phyloP scores from a whole-genome alignment of 1,140 invertebrate genomes.

The Tetragonula clypearis region DNA sequence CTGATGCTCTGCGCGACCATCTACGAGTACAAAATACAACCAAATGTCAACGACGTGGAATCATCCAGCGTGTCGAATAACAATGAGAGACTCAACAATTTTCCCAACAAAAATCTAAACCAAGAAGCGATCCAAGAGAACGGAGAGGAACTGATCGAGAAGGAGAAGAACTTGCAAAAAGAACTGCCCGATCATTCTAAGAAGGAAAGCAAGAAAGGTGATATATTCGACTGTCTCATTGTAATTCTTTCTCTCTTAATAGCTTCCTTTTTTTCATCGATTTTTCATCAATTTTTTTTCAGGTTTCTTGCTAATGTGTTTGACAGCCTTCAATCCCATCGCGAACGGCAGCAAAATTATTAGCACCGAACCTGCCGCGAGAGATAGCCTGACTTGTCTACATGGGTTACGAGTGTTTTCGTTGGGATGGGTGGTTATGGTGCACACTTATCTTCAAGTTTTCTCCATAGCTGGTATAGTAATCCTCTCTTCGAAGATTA shows the following conservation, averaged over 20 bases:
- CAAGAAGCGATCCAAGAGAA: slow-evolving; percentile 71
- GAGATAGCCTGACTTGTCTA: slow-evolving; percentile 88
- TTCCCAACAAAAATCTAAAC: slow-evolving; percentile 74
- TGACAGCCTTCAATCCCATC: slow-evolving; percentile 85
- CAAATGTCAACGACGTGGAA: slow-evolving; percentile 70
- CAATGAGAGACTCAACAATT: slow-evolving; percentile 76
- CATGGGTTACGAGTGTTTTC: slow-evolving; percentile 93
- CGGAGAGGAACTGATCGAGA: slow-evolving; percentile 77
- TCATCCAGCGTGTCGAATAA: slow-evolving; percentile 74
- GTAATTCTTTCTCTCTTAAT: not conserved
- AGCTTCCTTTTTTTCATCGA: not conserved
- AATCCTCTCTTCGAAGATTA: not conserved
- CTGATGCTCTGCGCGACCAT: slow-evolving; percentile 84
- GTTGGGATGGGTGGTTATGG: slow-evolving; percentile 95
- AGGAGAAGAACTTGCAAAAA: slow-evolving; percentile 64
- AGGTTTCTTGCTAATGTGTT: slow-evolving; percentile 83
- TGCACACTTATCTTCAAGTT: slow-evolving; percentile 92
- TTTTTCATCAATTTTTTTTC: slow-evolving; percentile 26
- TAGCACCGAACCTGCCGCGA: slow-evolving; percentile 82
- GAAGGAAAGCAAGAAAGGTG: slow-evolving; percentile 38
- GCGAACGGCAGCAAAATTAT: slow-evolving; percentile 85
- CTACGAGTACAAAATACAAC: slow-evolving; percentile 80
- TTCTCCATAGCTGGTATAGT: slow-evolving; percentile 88
- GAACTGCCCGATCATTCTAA: slow-evolving; percentile 20
- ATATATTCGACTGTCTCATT: not conserved